phyloP scores from a whole-genome alignment of 2,113 vertebrate species.

The Sprattus sprattus region DNA sequence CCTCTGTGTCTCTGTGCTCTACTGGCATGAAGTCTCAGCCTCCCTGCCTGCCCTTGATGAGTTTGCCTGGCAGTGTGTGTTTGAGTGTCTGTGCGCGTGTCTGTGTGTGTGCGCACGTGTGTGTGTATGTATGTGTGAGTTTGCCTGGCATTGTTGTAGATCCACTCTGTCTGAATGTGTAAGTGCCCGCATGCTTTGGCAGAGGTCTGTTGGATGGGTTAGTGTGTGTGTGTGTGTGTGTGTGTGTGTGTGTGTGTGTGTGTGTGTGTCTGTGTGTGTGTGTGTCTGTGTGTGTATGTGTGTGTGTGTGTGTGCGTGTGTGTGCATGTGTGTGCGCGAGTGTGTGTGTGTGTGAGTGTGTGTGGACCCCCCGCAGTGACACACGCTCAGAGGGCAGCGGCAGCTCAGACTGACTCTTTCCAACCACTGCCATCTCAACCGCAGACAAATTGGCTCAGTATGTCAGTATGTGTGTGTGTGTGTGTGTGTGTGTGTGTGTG shows the following conservation, averaged over 20 bases:
- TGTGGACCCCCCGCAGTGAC: conserved; percentile 35
- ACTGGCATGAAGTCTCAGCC: too few relatives aligned
- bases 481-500: not conserved
- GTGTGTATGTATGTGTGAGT: conserved; percentile 13
- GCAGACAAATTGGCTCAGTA: conserved; percentile 41
- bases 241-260: conserved; percentile 33
- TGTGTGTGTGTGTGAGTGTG: conserved; percentile 27
- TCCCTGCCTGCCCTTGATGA: too few relatives aligned
- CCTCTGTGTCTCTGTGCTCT: too few relatives aligned
- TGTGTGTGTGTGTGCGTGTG: conserved; percentile 18
- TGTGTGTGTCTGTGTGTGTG: conserved; percentile 26
- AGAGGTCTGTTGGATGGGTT: too few relatives aligned
- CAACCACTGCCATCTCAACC: conserved; percentile 33
- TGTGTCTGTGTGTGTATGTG: conserved; percentile 35
- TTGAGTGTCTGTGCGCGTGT: not conserved
- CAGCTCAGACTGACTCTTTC: conserved; percentile 27
- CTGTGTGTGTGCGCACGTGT: conserved; percentile 23
- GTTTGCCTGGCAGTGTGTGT: not conserved
- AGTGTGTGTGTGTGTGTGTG: conserved; percentile 17
- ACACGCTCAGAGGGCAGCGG: conserved; percentile 34
- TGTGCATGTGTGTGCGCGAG: conserved; percentile 22
- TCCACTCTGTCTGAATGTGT: not conserved
- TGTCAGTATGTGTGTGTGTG: not conserved
- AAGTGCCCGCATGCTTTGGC: not conserved
- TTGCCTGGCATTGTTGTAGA: not conserved